Percentiles rank a stretch among this genome's conserved stretches.
Conservation (phyloP, 2,113 vertebrate species). For the Rhynchopsitta pachyrhyncha region DNA sequence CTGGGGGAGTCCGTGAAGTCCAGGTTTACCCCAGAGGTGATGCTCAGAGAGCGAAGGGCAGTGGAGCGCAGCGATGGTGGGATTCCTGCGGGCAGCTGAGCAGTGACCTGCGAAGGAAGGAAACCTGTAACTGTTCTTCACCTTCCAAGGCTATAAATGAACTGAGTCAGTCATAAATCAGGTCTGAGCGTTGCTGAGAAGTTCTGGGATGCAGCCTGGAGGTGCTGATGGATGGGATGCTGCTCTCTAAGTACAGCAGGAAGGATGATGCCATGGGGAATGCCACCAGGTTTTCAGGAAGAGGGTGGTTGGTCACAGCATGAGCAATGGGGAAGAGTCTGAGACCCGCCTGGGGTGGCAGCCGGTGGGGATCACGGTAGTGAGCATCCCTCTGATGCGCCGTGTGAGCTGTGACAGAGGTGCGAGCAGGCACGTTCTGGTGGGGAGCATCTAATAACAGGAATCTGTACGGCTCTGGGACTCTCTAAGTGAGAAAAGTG, state of each 20-base stretch:
- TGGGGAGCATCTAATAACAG: not conserved
- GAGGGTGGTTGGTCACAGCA: not conserved
- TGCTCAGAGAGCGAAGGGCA: not conserved
- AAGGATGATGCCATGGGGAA: not conserved
- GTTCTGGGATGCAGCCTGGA: not conserved
- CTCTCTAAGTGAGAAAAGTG: not conserved
- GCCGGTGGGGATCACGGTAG: not conserved
- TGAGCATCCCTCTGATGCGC: no score
- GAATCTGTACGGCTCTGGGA: accelerated
- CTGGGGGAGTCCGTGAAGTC: not conserved
- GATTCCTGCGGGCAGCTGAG: not conserved
- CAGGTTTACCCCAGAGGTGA: not conserved
- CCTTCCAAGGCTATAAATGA: not conserved
- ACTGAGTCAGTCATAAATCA: not conserved
- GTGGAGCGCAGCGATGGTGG: accelerated
- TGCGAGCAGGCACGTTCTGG: not conserved
- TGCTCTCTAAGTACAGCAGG: not conserved
- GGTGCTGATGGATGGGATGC: not conserved
- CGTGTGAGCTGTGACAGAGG: accelerated
- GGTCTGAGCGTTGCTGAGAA: not conserved
- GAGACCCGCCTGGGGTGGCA: not conserved
- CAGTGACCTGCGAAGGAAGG: not conserved
- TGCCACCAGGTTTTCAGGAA: not conserved
- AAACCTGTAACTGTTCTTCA: not conserved
- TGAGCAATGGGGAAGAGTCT: not conserved